phyloP scores from a whole-genome alignment of 2,888 invertebrate species.

The Pedicia rivosa region DNA sequence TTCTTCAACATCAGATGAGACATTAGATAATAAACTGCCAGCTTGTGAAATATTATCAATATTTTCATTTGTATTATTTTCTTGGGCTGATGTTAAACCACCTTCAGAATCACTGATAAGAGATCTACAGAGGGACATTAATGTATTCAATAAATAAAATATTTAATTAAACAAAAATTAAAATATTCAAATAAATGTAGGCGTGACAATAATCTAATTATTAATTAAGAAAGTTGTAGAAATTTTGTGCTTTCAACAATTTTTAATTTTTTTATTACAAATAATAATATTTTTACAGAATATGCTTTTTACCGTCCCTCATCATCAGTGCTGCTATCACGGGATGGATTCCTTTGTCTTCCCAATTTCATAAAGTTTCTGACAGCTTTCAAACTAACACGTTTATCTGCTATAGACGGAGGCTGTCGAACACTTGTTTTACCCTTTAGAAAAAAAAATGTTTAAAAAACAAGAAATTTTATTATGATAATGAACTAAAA shows the following conservation, averaged over 20 bases:
- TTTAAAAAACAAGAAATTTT: too few species aligned
- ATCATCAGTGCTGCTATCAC: constrained; percentile 26
- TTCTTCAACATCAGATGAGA: constrained; percentile 22
- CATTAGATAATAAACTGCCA: constrained; percentile 20
- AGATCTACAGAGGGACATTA: constrained; percentile 11
- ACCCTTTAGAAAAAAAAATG: too few species aligned
- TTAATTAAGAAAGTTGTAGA: too few species aligned
- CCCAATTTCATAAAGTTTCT: constrained; percentile 23
- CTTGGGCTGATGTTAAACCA: constrained; percentile 14
- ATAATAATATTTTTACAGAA: not conserved
- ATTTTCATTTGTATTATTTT: constrained; percentile 12
- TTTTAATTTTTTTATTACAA: not conserved
- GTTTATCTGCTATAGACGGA: constrained; percentile 17
- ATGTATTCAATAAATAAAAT: too few species aligned
- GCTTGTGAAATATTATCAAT: constrained; percentile 14
- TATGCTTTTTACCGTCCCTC: constrained; percentile 19
- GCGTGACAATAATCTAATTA: too few species aligned
- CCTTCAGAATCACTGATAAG: constrained; percentile 19
- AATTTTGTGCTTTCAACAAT: too few species aligned
- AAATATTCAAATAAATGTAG: too few species aligned
- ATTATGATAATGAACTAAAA: too few species aligned
- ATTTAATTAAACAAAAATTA: too few species aligned
- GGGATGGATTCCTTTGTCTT: constrained; percentile 17
- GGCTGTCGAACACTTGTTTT: too few species aligned
- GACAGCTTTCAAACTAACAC: constrained; percentile 20